A percentile compares a stretch with the other conserved stretches of the same genome.
These are phyloP conservation scores for Orientallactaga sibirica DNA, from an alignment of 2,797 vertebrate species.

Conservation along the genomic window DNA sequence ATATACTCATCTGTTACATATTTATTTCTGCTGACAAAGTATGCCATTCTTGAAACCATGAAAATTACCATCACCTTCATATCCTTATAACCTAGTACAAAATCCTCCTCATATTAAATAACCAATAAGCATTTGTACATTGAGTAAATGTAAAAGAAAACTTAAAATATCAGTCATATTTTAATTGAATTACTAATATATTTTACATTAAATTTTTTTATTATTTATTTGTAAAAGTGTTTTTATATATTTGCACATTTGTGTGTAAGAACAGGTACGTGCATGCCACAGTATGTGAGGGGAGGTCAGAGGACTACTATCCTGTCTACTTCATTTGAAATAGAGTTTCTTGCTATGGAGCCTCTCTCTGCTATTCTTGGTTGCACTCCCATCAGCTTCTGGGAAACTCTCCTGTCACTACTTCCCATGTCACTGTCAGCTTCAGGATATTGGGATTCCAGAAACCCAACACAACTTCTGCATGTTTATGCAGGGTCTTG, in stretches of 20 bases:
- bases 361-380: too few species aligned
- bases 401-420: too few species aligned
- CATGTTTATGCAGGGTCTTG: too few species aligned
- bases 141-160: neutral
- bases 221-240: neutral
- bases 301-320: too few species aligned
- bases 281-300: too few species aligned
- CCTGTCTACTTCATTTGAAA: too few species aligned
- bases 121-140: neutral
- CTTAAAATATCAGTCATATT: neutral
- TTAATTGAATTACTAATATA: neutral
- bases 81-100: neutral
- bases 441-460: too few species aligned
- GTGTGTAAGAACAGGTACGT: too few species aligned
- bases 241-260: neutral
- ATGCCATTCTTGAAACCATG: neutral
- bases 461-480: too few species aligned
- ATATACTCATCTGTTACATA: neutral
- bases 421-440: too few species aligned
- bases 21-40: neutral
- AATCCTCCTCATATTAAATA: neutral
- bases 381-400: too few species aligned
- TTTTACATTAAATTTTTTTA: neutral
- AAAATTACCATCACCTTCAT: neutral
- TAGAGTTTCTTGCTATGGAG: too few species aligned